Evolutionary conservation across 2,888 invertebrate species (phyloP).

Genomic region (Archips crataeganus): DNA sequence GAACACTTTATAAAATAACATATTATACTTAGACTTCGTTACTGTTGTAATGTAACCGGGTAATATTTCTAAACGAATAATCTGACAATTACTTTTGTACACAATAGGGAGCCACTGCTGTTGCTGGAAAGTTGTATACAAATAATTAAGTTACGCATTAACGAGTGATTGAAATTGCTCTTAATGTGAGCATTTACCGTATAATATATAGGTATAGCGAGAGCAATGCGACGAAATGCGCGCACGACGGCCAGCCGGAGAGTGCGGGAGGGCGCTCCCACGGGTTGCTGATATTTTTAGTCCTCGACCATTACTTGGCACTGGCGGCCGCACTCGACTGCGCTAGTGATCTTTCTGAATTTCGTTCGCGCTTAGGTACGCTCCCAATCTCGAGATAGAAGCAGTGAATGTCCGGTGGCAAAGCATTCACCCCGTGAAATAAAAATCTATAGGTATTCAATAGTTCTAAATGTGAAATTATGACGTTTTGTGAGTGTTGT

Average conservation of each 20-base stretch:
- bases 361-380: constrained; percentile 79
- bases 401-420: constrained; percentile 70
- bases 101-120: neutral
- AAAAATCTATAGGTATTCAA: constrained; percentile 44
- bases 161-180: neutral
- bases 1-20: neutral
- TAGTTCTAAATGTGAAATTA: constrained; percentile 60
- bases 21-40: neutral
- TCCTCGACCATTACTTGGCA: constrained; percentile 88
- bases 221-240: constrained; percentile 79
- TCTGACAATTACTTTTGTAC: neutral
- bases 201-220: constrained; percentile 47
- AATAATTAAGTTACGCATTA: neutral
- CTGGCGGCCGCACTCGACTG: constrained; percentile 84
- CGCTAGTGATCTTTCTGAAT: constrained; percentile 84
- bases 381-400: constrained; percentile 77
- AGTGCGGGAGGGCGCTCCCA: constrained; percentile 86
- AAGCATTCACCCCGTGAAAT: constrained; percentile 59
- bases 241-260: constrained; percentile 77
- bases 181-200: neutral
- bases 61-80: neutral
- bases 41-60: neutral
- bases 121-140: neutral
- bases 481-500: constrained; percentile 67
- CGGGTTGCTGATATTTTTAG: constrained; percentile 89